Base-by-base conservation (phyloP, 2,888 invertebrate species). In the Lamellibrachia columna region DNA sequence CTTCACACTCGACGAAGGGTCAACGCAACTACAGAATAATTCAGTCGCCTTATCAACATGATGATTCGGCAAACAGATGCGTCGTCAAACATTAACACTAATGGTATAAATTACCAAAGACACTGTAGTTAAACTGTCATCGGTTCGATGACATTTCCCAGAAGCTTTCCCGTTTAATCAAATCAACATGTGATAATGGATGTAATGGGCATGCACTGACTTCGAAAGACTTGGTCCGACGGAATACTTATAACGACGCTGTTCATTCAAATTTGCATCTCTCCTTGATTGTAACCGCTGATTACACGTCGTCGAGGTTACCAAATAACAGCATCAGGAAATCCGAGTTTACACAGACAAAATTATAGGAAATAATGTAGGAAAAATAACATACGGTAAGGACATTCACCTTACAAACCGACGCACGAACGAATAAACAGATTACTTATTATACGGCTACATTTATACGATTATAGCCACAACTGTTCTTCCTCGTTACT, bases 51-150 rank as follows among this genome's bases (percentile, higher is more conserved):
- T 15, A 75, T 75, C 22, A n/a, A 75, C n/a, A 75, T 22, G 75
- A 75, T 75, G 22, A 75, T 75, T 75, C n/a, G 22, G 75, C 75
- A 75, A 75, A 75, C 75, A 75, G 15, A 75, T 75, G 15, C 75
- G 75, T 11, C 75, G 75, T 75, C 75, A 75, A 75, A 75, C 75
- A 75, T 75, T 75, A 22, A 75, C 75, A 22, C 75, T 75, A 15
- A 75, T 75, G 75, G 75, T 75, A 75, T 75, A 75, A 22, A 75
- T 75, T 75, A 75, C 75, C 75, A 75, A 75, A 75, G 75, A 75
- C n/a, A 75, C 75, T 55, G 55, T 55, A 55, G 55, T 55, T 55
- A 55, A 55, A 55, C 55, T 55, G 9, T 55, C 55, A 55, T 55
- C 55, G n/a, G 22, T n/a, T 6, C 60, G 60, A 60, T 60, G 60